A percentile compares a stretch with the other conserved stretches of the same genome.
Conservation (phyloP, 2,113 vertebrate genomes). For the Gopherus flavomarginatus region DNA sequence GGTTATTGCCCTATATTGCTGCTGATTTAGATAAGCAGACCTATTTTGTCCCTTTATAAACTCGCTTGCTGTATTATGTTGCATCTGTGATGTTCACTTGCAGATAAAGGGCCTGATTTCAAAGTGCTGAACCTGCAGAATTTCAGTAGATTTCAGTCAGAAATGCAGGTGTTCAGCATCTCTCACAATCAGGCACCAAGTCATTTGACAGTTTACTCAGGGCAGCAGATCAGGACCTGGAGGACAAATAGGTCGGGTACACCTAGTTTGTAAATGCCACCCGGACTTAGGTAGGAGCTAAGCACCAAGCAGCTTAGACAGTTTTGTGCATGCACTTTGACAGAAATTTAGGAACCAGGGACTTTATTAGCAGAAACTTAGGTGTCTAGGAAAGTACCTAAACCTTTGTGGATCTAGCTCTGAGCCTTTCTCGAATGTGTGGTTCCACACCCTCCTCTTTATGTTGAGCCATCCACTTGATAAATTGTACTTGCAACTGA, state of each 20-base stretch:
- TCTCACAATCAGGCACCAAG: no score
- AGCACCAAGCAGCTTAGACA: neutral
- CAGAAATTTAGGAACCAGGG: neutral
- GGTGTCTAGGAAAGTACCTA: neutral
- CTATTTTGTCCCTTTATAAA: neutral
- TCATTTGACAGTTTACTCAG: neutral
- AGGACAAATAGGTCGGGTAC: neutral
- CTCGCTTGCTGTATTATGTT: neutral
- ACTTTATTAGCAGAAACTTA: neutral
- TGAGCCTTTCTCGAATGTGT: neutral
- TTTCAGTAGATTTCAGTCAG: neutral
- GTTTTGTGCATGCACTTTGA: neutral
- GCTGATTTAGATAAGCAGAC: neutral
- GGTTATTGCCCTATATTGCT: neutral
- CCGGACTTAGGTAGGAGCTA: neutral
- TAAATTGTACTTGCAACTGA: neutral
- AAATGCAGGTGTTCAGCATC: no score
- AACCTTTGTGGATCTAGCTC: neutral
- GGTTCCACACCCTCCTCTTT: neutral
- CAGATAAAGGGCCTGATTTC: neutral
- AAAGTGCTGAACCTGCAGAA: neutral
- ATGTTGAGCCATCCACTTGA: neutral
- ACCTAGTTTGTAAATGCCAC: neutral
- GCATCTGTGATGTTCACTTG: neutral
- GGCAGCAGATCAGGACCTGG: neutral